Evolutionary conservation across 2,888 invertebrate species (phyloP).

Genomic region (Harmothoe impar): DNA sequence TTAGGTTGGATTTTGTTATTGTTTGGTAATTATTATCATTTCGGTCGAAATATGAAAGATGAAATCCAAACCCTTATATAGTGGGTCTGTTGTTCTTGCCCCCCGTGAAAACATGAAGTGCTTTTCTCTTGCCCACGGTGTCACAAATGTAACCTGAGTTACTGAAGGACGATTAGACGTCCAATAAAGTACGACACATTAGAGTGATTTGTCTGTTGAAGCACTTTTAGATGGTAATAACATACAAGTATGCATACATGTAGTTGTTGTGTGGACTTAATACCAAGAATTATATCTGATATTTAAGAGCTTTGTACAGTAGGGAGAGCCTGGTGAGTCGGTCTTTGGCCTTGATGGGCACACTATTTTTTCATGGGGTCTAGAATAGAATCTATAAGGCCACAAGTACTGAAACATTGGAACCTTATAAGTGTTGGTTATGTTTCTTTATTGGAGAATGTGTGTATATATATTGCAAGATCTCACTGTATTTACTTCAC

Average conservation of each 20-base stretch:
- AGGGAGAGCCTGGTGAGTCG: neutral
- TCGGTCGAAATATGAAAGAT: neutral
- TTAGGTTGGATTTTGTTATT: too few relatives aligned
- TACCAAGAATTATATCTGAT: neutral
- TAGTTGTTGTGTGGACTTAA: neutral
- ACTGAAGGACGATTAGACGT: neutral
- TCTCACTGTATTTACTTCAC: conserved; percentile 24
- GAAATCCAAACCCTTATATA: neutral
- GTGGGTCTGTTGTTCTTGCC: neutral
- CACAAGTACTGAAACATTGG: neutral
- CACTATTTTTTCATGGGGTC: neutral
- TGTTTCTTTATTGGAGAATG: neutral
- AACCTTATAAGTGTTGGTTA: neutral
- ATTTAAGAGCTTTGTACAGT: neutral
- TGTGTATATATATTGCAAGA: conserved; percentile 21
- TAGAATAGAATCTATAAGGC: neutral
- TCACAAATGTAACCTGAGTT: neutral
- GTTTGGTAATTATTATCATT: too few relatives aligned
- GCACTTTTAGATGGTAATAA: neutral
- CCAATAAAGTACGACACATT: too few relatives aligned
- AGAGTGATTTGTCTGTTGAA: neutral
- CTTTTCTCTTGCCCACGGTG: conserved; percentile 32
- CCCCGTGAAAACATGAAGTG: neutral
- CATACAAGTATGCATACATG: neutral
- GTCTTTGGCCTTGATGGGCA: neutral